Percentiles rank a stretch among this genome's conserved stretches.
Conservation (phyloP, 2,113 vertebrate species). For the Peromyscus californicus region DNA sequence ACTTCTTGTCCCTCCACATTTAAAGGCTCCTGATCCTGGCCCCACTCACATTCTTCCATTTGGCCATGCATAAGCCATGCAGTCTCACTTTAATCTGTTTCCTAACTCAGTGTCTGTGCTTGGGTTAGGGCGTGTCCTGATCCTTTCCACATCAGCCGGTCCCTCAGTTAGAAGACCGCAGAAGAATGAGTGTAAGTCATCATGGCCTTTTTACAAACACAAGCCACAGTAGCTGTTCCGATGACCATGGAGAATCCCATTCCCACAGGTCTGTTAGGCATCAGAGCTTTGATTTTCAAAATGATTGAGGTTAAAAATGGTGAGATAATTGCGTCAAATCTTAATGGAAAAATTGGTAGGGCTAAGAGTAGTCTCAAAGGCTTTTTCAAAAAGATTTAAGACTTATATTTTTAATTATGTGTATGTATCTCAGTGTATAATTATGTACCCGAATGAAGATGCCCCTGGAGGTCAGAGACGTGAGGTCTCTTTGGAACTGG, state of each 20-base stretch:
- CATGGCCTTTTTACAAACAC: neutral
- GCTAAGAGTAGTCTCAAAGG: neutral
- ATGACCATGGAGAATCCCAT: neutral
- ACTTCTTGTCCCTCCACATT: neutral
- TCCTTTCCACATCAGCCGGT: neutral
- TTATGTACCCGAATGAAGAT: neutral
- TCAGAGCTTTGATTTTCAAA: conserved; percentile 30
- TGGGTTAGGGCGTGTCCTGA: neutral
- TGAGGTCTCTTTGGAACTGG: neutral
- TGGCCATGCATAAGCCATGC: neutral
- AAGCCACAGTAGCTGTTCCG: neutral
- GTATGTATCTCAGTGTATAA: neutral
- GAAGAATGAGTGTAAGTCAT: neutral
- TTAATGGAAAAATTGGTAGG: neutral
- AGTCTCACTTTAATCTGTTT: neutral
- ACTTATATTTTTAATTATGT: neutral
- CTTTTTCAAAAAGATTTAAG: neutral
- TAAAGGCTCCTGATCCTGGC: neutral
- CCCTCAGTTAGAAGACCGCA: neutral
- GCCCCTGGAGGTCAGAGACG: neutral
- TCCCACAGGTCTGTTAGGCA: neutral
- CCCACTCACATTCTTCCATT: neutral
- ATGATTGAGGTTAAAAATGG: conserved; percentile 8
- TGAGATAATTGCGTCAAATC: neutral
- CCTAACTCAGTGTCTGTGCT: neutral